Conservation (phyloP, 1,140 invertebrate genomes). For the Antheraea pernyi region DNA sequence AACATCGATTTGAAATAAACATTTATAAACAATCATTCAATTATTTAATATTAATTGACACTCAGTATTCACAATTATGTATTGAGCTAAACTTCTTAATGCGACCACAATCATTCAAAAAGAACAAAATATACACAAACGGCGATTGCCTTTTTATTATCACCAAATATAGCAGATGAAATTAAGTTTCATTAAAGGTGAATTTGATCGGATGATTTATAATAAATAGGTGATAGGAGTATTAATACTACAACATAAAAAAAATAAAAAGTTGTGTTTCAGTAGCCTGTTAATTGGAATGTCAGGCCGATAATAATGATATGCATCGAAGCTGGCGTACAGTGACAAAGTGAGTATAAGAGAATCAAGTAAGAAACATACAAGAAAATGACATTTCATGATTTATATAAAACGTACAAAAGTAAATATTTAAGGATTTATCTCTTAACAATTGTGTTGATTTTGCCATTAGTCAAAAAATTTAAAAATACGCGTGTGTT, state of each 20-base stretch:
- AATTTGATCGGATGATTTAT: conserved; percentile 2
- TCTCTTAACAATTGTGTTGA: conserved; percentile 77
- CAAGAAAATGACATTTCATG: conserved; percentile 22
- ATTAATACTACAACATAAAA: conserved; percentile 21
- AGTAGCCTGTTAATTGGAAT: conserved; percentile 43
- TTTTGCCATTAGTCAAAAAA: conserved; percentile 77
- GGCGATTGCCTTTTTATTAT: conserved; percentile 50
- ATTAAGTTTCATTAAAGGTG: conserved; percentile 3
- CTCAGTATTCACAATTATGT: conserved; percentile 59
- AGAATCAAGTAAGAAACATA: conserved; percentile 26
- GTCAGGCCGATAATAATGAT: conserved; percentile 24
- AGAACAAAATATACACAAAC: conserved; percentile 61
- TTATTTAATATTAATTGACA: conserved; percentile 52
- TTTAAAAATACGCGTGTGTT: conserved; percentile 33
- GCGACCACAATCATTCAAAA: conserved; percentile 71
- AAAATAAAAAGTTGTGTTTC: conserved; percentile 42
- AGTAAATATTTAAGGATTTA: conserved; percentile 33
- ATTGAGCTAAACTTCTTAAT: conserved; percentile 59
- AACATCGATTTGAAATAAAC: conserved; percentile 43
- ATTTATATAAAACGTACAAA: conserved; percentile 50
- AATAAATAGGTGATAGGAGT: conserved; percentile 1
- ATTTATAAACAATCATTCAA: conserved; percentile 65
- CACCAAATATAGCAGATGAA: conserved; percentile 40
- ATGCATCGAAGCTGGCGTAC: conserved; percentile 38
- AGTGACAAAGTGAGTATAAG: conserved; percentile 38